phyloP scores from a whole-genome alignment of 2,113 vertebrate species.

The Perognathus longimembris region DNA sequence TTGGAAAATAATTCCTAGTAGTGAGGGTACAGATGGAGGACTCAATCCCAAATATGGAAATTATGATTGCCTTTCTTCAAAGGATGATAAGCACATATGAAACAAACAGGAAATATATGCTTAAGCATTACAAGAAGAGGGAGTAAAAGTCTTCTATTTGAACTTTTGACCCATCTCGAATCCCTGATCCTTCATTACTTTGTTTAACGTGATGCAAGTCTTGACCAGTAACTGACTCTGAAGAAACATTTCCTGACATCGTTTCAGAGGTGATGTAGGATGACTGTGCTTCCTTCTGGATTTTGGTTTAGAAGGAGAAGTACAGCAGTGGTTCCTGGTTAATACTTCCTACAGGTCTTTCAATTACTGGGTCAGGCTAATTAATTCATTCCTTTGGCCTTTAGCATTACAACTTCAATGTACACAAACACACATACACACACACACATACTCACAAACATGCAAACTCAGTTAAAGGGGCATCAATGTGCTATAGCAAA shows the following conservation, averaged over 20 bases:
- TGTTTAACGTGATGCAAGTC: conserved; percentile 70
- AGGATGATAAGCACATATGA: conserved; percentile 48
- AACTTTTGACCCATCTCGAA: conserved; percentile 64
- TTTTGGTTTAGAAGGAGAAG: conserved; percentile 50
- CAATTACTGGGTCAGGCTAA: conserved; percentile 72
- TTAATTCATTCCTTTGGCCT: conserved; percentile 71
- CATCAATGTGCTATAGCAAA: conserved; percentile 56
- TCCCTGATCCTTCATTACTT: conserved; percentile 65
- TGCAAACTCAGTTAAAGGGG: conserved; percentile 44
- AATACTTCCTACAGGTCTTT: conserved; percentile 17
- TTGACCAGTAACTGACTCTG: conserved; percentile 61
- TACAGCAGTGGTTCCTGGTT: background rate
- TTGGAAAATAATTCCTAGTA: conserved; percentile 66
- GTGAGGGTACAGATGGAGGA: conserved; percentile 55
- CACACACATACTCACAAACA: background rate
- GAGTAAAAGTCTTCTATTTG: conserved; percentile 70
- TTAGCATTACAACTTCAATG: conserved; percentile 25
- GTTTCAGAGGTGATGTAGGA: conserved; percentile 60
- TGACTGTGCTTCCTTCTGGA: conserved; percentile 52
- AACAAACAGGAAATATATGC: conserved; percentile 72
- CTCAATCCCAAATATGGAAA: background rate
- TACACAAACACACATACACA: background rate
- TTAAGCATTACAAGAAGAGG: conserved; percentile 52
- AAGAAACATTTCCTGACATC: conserved; percentile 66
- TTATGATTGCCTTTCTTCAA: conserved; percentile 49